Percentiles rank a stretch among this genome's conserved stretches.
Evolutionary conservation across 2,888 invertebrate genomes (phyloP).

Genomic region (Andrena trimmerana): DNA sequence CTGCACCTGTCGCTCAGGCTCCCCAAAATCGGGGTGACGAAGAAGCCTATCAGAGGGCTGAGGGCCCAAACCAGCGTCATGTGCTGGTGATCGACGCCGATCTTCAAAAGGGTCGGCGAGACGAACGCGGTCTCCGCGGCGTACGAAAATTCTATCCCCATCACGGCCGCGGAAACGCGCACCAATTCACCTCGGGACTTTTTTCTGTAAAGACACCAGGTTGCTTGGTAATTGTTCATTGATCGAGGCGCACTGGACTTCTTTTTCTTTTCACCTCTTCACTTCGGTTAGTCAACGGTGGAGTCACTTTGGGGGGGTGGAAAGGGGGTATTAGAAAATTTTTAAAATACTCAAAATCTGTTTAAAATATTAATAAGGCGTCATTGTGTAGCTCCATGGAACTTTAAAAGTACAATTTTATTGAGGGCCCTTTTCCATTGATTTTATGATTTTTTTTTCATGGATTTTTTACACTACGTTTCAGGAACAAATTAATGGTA

Average conservation of each 20-base stretch:
- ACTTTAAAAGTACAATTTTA: no score
- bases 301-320: no score
- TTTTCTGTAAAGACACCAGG: conserved; percentile 85
- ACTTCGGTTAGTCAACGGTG: no score
- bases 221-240: no score
- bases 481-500: no score
- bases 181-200: conserved; percentile 93
- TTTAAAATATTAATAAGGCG: no score
- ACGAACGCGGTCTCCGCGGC: conserved; percentile 99
- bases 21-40: conserved; percentile 96
- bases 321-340: no score
- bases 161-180: conserved; percentile 96
- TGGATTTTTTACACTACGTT: no score
- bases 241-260: background rate
- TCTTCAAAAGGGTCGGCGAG: conserved; percentile 96
- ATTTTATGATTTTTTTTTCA: no score
- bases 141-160: conserved; percentile 99
- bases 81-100: conserved; percentile 95
- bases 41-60: conserved; percentile 97
- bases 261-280: background rate
- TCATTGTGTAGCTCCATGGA: no score
- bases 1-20: conserved; percentile 96
- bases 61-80: conserved; percentile 99
- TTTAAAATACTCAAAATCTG: no score
- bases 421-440: no score